Base-by-base conservation (phyloP, 2,797 vertebrate genomes). In the Acipenser oxyrinchus region DNA sequence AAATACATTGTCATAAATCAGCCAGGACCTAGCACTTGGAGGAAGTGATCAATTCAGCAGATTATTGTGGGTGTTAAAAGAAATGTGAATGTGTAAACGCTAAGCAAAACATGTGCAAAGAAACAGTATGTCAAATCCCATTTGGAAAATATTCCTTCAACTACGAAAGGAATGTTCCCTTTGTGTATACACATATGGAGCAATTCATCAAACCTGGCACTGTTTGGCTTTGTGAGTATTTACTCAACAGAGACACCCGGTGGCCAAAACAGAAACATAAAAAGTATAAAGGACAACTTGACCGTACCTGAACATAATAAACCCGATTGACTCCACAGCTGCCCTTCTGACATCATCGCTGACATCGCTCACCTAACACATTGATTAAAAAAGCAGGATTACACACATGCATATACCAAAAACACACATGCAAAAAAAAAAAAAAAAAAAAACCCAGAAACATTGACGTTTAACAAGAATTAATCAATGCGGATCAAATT, bases 261-360 rank as follows among this genome's bases (percentile, higher is more conserved):
- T 37, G 68, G 48, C 11, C 72, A 57, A 13, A 63, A 15, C 12
- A 18, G 58, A 10, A 23, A 7, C 62, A 59, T 37, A 37, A 37
- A 48, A 13, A 10, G 49, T 8, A 55, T 48, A 7, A 51, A 50
- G 18, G 5, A 59, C 69, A 52, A 49, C 2, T 59, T 71, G 59
- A 69, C 12, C 76, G 74, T 94, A 99, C 97, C 97, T 97, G 92
- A 99, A 99, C 71, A 99, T 83, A 80, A 99, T 98, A 83, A 99
- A 99, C 51, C 97, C 97, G 69, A 99, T 95, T 9, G 96, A 99
- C 78, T 99, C 97, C 0, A 99, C 97, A n/a, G 96, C 97, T 64
- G 97, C 97, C 66, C 97, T 89, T 65, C 97, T 91, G 69, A 99
- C 97, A 0, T 99, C 96, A 66, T 99, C 97, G 7, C 99, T 99